Conservation (phyloP, 2,113 vertebrate genomes). For the Mormoops blainvillei region DNA sequence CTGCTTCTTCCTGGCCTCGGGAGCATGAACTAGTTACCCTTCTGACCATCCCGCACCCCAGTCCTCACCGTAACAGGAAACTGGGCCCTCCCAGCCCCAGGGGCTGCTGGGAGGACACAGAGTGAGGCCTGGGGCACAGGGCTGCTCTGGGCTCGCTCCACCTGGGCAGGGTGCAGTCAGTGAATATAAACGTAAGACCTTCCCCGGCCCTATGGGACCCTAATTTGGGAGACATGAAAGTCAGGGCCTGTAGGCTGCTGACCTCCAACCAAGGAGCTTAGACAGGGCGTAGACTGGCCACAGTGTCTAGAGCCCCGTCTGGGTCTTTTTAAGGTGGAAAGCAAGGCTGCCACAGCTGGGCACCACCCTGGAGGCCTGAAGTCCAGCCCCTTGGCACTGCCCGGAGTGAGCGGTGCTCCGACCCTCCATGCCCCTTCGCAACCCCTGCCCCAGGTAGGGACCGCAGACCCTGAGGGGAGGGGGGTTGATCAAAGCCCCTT, state of each 20-base stretch:
- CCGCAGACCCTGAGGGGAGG: neutral
- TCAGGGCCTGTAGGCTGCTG: neutral
- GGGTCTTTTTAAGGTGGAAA: neutral
- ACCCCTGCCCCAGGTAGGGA: neutral
- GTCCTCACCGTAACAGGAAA: neutral
- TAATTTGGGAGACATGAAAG: neutral
- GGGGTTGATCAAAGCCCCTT: neutral
- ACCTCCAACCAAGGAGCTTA: neutral
- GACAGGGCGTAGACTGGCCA: accelerated
- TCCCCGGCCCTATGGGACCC: accelerated
- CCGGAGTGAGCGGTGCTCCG: neutral
- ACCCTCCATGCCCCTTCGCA: accelerated
- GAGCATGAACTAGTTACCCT: neutral
- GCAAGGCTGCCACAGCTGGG: neutral
- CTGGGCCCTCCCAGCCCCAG: neutral
- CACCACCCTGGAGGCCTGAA: neutral
- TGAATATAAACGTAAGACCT: too few relatives aligned
- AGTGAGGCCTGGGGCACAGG: neutral
- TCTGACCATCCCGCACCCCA: accelerated
- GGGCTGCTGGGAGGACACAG: neutral
- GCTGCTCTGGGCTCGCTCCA: neutral
- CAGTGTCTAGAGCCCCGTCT: neutral
- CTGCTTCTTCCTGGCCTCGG: neutral
- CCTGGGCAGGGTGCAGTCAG: neutral
- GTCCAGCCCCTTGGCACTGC: neutral